A percentile compares a stretch with the other conserved stretches of the same genome.
These are phyloP conservation scores for Aplidium turbinatum DNA, from an alignment of 23 tunicate species.

Conservation along the genomic window DNA sequence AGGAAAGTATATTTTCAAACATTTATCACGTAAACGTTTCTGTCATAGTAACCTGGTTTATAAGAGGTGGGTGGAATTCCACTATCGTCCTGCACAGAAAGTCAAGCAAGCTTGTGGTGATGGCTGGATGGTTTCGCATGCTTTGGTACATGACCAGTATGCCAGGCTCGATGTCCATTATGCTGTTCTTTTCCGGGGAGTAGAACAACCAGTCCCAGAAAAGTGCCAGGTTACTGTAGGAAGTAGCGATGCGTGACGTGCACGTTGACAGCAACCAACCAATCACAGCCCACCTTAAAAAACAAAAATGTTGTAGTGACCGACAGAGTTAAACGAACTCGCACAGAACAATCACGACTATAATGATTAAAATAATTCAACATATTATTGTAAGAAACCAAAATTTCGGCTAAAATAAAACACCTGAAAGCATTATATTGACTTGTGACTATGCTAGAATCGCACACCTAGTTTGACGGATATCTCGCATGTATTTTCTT, in stretches of 20 bases:
- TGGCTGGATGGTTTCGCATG: conserved; percentile 73
- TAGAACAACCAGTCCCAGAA: conserved; percentile 93
- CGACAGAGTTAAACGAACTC: no score
- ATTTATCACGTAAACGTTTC: no score
- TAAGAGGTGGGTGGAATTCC: conserved; percentile 77
- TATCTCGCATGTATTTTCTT: no score
- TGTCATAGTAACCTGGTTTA: conserved; percentile 52
- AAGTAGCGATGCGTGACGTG: conserved; percentile 74
- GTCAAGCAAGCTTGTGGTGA: conserved; percentile 77
- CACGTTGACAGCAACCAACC: conserved; percentile 84
- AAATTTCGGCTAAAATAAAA: no score
- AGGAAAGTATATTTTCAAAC: no score
- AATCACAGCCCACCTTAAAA: conserved; percentile 75
- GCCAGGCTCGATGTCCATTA: conserved; percentile 95
- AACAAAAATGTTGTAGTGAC: no score
- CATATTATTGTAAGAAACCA: no score
- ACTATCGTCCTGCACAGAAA: conserved; percentile 78
- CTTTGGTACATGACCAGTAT: conserved; percentile 84
- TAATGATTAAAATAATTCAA: no score
- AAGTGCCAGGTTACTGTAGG: conserved; percentile 71
- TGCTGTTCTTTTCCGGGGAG: conserved; percentile 78
- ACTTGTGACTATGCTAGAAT: no score
- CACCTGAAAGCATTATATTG: no score
- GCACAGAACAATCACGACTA: no score
- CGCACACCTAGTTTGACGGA: no score